A percentile compares a stretch with the other conserved stretches of the same genome.
Conservation (phyloP, 37 sponge, comb jelly and placozoan species). For the Aplysina aerophoba region DNA sequence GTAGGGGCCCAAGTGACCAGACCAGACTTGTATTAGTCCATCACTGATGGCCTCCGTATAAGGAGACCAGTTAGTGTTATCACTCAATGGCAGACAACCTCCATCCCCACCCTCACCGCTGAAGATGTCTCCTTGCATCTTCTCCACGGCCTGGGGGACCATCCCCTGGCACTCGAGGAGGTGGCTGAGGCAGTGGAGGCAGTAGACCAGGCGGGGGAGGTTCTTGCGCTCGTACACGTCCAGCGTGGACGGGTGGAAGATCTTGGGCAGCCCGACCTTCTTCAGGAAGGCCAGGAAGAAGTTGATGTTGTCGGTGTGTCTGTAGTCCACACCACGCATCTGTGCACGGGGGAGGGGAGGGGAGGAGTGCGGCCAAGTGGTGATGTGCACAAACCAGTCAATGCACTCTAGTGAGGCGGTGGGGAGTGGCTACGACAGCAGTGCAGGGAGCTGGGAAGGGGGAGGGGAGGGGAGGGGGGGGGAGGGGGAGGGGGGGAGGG, state of each 20-base stretch:
- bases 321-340: slow-evolving; percentile 76
- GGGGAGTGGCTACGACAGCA: not conserved
- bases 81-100: no score
- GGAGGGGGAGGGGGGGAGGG: not conserved
- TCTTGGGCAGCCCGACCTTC: slow-evolving; percentile 81
- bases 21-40: no score
- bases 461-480: not conserved
- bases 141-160: slow-evolving; percentile 32
- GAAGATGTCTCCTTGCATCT: slow-evolving; percentile 32
- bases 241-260: slow-evolving; percentile 77
- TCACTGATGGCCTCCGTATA: no score
- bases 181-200: slow-evolving; percentile 86
- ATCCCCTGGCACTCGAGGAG: slow-evolving; percentile 49
- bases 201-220: slow-evolving; percentile 76
- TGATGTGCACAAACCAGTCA: no score
- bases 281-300: slow-evolving; percentile 73
- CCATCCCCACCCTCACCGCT: no score
- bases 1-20: no score
- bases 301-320: slow-evolving; percentile 93
- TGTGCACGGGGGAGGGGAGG: not conserved
- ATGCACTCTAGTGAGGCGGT: not conserved
- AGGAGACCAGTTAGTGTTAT: no score
- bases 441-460: not conserved
- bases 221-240: slow-evolving; percentile 87
- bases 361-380: not conserved